phyloP scores from a whole-genome alignment of 2,113 vertebrate species.

The Orthonyx spaldingii region DNA sequence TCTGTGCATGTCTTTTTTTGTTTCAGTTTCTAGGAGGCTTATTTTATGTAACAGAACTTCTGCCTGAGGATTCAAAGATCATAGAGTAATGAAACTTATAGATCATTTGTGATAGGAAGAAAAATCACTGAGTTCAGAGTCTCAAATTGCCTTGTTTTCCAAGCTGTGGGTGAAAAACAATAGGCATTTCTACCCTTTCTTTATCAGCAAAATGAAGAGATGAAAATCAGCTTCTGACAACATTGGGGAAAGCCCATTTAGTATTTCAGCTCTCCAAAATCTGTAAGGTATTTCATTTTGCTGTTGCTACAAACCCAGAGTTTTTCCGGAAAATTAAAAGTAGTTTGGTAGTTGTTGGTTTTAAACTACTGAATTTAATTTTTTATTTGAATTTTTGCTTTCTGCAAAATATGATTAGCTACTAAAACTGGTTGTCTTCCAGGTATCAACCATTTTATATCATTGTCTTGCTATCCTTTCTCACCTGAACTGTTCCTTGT shows the following conservation, averaged over 20 bases:
- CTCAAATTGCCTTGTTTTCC: conserved; percentile 57
- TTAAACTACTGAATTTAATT: background rate
- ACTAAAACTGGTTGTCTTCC: background rate
- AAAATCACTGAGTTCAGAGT: conserved; percentile 65
- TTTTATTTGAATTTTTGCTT: background rate
- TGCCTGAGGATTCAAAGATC: conserved; percentile 72
- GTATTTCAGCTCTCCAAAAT: background rate
- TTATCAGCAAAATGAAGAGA: conserved; percentile 63
- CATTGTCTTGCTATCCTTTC: background rate
- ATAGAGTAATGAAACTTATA: conserved; percentile 78
- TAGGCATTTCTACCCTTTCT: conserved; percentile 24
- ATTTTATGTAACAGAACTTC: conserved; percentile 40
- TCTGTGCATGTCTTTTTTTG: conserved; percentile 24
- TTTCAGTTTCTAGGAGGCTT: conserved; percentile 54
- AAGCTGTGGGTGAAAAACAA: conserved; percentile 28
- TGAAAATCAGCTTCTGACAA: conserved; percentile 56
- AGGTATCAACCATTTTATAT: background rate
- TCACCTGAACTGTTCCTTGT: background rate
- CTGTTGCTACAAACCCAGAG: background rate
- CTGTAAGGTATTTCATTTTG: background rate
- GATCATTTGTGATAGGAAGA: conserved; percentile 76
- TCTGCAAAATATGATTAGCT: background rate
- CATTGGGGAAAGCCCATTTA: conserved; percentile 43
- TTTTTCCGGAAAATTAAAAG: background rate
- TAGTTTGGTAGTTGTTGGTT: background rate